phyloP scores from a whole-genome alignment of 2,888 invertebrate genomes.

The Spatulosminthurus flaviceps region DNA sequence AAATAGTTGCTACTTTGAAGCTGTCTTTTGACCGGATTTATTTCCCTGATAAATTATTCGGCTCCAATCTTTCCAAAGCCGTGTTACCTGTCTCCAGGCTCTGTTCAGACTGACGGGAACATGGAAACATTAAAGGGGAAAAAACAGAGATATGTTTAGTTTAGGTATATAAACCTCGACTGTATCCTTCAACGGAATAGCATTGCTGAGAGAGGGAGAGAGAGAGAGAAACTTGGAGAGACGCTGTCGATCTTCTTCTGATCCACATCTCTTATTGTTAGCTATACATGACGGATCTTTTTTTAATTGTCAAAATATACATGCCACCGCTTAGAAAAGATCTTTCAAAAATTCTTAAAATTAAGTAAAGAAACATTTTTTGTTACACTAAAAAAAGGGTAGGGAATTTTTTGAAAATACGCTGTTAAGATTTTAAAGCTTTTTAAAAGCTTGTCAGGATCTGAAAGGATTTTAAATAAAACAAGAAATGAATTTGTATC shows the following conservation, averaged over 20 bases:
- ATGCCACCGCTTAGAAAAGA: no score
- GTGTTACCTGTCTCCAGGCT: slow-evolving; percentile 15
- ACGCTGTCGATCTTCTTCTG: slow-evolving; percentile 2
- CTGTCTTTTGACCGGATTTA: slow-evolving; percentile 31
- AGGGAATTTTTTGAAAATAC: no score
- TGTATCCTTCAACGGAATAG: no score
- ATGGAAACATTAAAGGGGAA: slow-evolving; percentile 19
- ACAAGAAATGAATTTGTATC: no score
- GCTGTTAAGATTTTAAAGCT: no score
- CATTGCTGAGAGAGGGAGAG: no score
- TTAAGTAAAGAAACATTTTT: no score
- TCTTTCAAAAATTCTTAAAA: no score
- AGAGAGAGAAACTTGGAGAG: neutral
- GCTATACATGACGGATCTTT: neutral
- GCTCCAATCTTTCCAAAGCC: slow-evolving; percentile 23
- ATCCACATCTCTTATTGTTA: slow-evolving; percentile 5
- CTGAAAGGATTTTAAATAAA: no score
- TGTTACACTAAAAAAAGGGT: no score
- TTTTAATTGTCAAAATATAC: neutral
- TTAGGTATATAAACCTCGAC: no score
- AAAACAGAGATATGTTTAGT: neutral
- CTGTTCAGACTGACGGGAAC: neutral
- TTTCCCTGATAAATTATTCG: slow-evolving; percentile 34
- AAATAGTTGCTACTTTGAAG: slow-evolving; percentile 43
- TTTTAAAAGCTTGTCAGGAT: no score